These are phyloP conservation scores for Neomorphus geoffroyi DNA, from an alignment of 2,797 vertebrate species.

Conservation along the genomic window DNA sequence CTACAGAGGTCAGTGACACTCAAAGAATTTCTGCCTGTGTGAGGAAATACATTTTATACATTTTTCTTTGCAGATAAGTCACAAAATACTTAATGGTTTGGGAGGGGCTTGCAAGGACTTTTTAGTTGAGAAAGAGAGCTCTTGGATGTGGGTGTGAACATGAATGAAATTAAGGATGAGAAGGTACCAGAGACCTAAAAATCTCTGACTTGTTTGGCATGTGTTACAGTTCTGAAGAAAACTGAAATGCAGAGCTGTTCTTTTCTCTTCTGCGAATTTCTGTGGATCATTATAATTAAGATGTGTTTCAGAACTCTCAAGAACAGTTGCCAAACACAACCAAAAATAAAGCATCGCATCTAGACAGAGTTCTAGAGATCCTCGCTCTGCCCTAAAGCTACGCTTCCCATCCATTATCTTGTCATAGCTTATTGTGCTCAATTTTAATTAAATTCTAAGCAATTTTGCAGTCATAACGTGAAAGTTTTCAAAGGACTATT, in stretches of 20 bases:
- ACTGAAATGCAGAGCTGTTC: not conserved
- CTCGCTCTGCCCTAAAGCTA: conserved; percentile 76
- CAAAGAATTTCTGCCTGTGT: not conserved
- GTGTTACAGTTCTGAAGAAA: not conserved
- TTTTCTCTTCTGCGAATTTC: conserved; percentile 4
- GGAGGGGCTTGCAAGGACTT: not conserved
- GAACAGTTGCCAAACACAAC: not conserved
- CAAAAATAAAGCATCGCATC: not conserved
- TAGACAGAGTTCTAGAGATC: not conserved
- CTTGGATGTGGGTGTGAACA: not conserved
- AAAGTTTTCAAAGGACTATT: conserved; percentile 44
- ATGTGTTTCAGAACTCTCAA: conserved; percentile 20
- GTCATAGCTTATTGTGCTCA: conserved; percentile 64
- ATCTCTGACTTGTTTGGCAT: not conserved
- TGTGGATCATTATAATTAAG: conserved; percentile 7
- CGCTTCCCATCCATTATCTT: conserved; percentile 21
- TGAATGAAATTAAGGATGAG: not conserved
- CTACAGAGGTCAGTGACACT: not conserved
- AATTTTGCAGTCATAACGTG: conserved; percentile 47
- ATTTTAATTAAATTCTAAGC: conserved; percentile 71
- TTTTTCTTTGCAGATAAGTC: not conserved
- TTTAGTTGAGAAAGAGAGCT: not conserved
- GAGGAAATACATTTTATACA: not conserved
- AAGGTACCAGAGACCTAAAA: not conserved
- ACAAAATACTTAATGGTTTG: not conserved